Conservation (phyloP, 2,113 vertebrate species). For the Azemiops feae region DNA sequence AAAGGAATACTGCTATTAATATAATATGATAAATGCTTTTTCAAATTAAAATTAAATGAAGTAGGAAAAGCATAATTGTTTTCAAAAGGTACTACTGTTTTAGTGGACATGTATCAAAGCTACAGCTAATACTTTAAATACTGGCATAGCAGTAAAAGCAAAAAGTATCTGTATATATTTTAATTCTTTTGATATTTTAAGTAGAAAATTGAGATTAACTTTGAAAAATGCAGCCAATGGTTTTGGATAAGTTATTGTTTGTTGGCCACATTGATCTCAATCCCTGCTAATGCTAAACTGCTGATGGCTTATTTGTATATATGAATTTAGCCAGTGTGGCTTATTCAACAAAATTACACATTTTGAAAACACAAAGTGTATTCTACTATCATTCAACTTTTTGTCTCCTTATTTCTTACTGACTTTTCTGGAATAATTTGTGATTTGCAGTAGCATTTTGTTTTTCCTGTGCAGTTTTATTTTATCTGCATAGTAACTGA, state of each 20-base stretch:
- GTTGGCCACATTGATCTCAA: not conserved
- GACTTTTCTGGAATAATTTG: not conserved
- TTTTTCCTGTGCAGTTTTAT: not conserved
- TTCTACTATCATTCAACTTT: not conserved
- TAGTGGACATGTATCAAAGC: not conserved
- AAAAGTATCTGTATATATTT: not conserved
- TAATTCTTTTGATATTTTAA: not conserved
- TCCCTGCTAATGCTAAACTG: not conserved
- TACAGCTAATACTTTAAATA: not conserved
- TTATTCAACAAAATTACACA: not conserved
- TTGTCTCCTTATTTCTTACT: not conserved
- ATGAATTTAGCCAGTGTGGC: not conserved
- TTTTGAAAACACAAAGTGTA: not conserved
- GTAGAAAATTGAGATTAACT: not conserved
- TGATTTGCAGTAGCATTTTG: not conserved
- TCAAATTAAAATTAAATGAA: slow-evolving; percentile 54
- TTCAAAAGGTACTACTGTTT: slow-evolving; percentile 1
- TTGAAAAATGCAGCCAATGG: not conserved
- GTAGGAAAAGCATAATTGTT: slow-evolving; percentile 9
- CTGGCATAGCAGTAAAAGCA: not conserved
- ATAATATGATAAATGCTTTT: slow-evolving; percentile 51
- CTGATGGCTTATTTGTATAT: not conserved
- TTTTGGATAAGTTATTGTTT: not conserved
- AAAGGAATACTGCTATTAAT: slow-evolving; percentile 58
- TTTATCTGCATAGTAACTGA: slow-evolving; percentile 3